Base-by-base conservation (phyloP, 2,113 vertebrate species). In the Scopus umbretta region DNA sequence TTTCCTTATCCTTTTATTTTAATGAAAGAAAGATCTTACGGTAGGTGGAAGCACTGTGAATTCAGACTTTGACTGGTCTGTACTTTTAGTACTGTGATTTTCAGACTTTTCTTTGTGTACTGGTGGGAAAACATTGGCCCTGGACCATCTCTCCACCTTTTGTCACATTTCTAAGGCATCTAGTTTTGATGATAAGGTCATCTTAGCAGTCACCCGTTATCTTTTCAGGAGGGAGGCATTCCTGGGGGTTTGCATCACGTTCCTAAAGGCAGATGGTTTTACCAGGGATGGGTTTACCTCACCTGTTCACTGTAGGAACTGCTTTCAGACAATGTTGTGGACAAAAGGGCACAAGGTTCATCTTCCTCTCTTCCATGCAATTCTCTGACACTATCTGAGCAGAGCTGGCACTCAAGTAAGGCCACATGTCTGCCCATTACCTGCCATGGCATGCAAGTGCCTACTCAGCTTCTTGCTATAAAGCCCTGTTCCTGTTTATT, bases 361-460 rank as follows among this genome's bases (percentile, higher is more conserved):
- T 36, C 34, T 43, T 75, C 18, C 20, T 52, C 5, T 67, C 16
- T 65, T 90, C 38, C 0, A 0, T 30, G 34, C 26, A 23, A 6
- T 80, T 92, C 43, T 23, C 34, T 43, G 78, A 4, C 7, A 6
- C 15, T 34, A 3, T 36, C 47, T 40, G 53, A 72, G 75, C 62
- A 80, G 87, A 10, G n/a, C 32, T 62, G 67, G 17, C 13, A 6
- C 61, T 34, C 16, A 29, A 10, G 18, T 10, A 13, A 6, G 36
- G 26, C 66, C 38, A 13, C 7, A 0, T 7, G 23, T 4, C 34
- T 45, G 26, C 22, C 26, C 15, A 2, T 38, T 19, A 16, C 38
- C 22, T 71, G 23, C 55, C 8, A 2, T 0, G 1, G 70, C n/a
- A 3, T 25, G 26, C 30, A 15, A 3, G 0, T 34, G 13, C 36